Base-by-base conservation (phyloP, 2,797 vertebrate species). In the Phyllotis vaccarum region DNA sequence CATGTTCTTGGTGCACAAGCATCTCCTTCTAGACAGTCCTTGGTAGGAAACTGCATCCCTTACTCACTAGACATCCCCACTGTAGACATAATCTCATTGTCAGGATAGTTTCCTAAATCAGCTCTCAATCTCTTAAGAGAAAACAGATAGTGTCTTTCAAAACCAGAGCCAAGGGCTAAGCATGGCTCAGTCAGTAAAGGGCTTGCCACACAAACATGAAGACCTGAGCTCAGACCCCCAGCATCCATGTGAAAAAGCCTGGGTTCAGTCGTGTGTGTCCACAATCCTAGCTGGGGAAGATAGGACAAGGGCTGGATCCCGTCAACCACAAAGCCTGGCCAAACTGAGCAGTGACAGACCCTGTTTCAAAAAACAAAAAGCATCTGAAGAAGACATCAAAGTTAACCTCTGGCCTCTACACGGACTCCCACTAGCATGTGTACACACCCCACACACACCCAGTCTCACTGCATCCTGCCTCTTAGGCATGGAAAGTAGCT, bases 1-100 rank as follows among this genome's bases (percentile, higher is more conserved):
- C 31, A 86, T 83, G 93, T 13, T 10, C n/a, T 31, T 29, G 16
- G 76, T 6, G 0, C 0, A 10, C 3, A 21, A 8, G n/a, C n/a
- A 34, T 14, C 37, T 31, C 75, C 96, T 92, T 76, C 52, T 93
- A 85, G 75, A 86, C 98, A 79, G 43, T 93, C 94, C 97, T 94
- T 72, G 80, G 68, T 0, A 80, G 86, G 66, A 88, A 97, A 70
- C 70, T 94, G 83, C 46, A 5, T 5, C 31, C 58, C 81, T 46
- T 91, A n/a, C 0, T 4, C 24, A 56, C 68, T 60, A 19, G 56
- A 78, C 80, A 56, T 31, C 85, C 52, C n/a, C n/a, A 46, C 2
- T 96, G 86, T 60, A 91, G 89, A 89, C 88, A 91, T 90, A 75
- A 94, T 89, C 95, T 80, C 82, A 86, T 74, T 14, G 19, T 34